Percentiles rank a stretch among this genome's conserved stretches.
These are phyloP conservation scores for Semnornis frantzii DNA, from an alignment of 2,113 vertebrate genomes.

Conservation along the genomic window DNA sequence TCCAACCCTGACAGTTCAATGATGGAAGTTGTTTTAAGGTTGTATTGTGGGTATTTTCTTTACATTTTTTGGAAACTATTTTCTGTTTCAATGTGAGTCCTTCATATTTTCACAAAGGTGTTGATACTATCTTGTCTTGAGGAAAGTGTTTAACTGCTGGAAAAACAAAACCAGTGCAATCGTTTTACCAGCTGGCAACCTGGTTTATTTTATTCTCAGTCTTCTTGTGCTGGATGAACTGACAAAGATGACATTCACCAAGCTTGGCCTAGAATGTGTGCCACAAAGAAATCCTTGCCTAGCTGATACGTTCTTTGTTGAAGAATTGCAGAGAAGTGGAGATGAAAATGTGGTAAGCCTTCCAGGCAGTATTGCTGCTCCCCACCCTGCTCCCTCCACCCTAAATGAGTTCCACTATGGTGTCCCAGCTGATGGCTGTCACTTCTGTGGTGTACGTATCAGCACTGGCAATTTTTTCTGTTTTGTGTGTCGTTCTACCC, in stretches of 20 bases:
- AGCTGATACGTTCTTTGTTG: not conserved
- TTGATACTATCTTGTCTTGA: not conserved
- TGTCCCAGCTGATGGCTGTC: not conserved
- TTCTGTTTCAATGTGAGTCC: not conserved
- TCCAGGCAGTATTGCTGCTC: not conserved
- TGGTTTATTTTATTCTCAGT: not conserved
- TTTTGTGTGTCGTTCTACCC: not conserved
- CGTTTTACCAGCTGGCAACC: not conserved
- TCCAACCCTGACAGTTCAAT: too few species aligned
- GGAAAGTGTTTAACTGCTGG: not conserved
- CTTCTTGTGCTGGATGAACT: not conserved
- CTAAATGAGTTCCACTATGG: accelerated
- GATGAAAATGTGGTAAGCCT: not conserved
- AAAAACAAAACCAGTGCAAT: not conserved
- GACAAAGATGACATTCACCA: not conserved
- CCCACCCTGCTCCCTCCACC: accelerated
- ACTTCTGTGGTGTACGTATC: not conserved
- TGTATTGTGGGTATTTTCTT: not conserved
- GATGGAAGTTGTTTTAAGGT: not conserved
- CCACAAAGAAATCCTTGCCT: not conserved
- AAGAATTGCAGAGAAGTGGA: not conserved
- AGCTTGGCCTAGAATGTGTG: not conserved
- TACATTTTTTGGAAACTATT: not conserved
- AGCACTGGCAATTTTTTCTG: not conserved
- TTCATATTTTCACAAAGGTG: not conserved